A percentile compares a stretch with the other conserved stretches of the same genome.
Conservation (phyloP, 1,140 invertebrate species). For the Cyrtorhinus lividipennis region DNA sequence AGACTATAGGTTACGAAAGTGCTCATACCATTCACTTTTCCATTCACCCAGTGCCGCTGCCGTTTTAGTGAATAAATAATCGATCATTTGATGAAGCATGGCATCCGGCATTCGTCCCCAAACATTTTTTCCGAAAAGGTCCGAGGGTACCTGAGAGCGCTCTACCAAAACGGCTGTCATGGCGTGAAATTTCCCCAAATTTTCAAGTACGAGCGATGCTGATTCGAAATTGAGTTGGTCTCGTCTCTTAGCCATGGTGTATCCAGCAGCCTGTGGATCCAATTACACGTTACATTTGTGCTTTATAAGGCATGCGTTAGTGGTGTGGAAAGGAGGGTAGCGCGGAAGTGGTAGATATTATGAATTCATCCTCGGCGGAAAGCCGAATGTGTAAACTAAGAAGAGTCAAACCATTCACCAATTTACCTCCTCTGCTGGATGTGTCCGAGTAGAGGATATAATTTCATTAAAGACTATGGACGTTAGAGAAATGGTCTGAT, state of each 20-base stretch:
- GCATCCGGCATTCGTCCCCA: background rate
- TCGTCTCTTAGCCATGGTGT: background rate
- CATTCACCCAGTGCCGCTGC: background rate
- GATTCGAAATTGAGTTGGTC: background rate
- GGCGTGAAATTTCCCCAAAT: background rate
- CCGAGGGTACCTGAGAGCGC: background rate
- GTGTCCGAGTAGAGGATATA: no score
- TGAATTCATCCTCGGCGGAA: no score
- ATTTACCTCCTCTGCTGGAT: no score
- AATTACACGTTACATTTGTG: no score
- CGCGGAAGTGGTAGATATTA: no score
- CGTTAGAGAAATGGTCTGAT: no score
- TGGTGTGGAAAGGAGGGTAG: no score
- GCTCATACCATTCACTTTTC: background rate
- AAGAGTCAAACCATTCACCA: no score
- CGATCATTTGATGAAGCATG: background rate
- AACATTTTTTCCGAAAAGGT: background rate
- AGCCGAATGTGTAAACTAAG: no score
- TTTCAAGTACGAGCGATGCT: background rate
- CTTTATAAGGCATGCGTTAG: no score
- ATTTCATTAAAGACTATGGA: no score
- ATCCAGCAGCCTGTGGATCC: background rate
- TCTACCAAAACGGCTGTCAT: background rate
- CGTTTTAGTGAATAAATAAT: background rate
- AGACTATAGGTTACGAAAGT: background rate